These are phyloP conservation scores for Caenorhabditis plicata DNA, from an alignment of 2,888 invertebrate genomes.

Conservation along the genomic window DNA sequence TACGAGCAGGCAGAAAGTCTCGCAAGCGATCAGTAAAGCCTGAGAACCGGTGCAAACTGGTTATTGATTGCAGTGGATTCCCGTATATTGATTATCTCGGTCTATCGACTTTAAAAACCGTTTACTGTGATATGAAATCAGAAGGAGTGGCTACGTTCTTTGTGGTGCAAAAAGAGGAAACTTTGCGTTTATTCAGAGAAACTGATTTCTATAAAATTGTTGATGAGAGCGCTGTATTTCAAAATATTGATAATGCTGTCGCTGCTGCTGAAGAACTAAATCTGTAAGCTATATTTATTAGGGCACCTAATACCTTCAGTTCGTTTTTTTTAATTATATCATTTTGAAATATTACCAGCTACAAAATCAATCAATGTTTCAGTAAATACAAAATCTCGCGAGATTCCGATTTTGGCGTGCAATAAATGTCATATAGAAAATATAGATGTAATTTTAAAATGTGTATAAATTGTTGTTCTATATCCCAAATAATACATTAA, in stretches of 20 bases:
- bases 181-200: conserved; percentile 52
- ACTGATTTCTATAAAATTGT: conserved; percentile 59
- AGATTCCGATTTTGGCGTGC: too few species aligned
- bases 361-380: too few species aligned
- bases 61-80: conserved; percentile 63
- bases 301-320: too few species aligned
- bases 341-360: too few species aligned
- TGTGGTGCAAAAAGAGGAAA: conserved; percentile 57
- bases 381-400: too few species aligned
- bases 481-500: too few species aligned
- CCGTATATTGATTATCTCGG: conserved; percentile 62
- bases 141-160: conserved; percentile 52
- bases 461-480: too few species aligned
- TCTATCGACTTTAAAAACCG: conserved; percentile 48
- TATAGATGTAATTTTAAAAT: too few species aligned
- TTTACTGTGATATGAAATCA: conserved; percentile 50
- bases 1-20: conserved; percentile 28
- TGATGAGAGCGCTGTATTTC: conserved; percentile 45
- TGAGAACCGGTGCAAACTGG: conserved; percentile 42
- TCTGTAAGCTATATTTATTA: conserved; percentile 7
- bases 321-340: too few species aligned
- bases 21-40: conserved; percentile 25
- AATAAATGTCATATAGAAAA: too few species aligned
- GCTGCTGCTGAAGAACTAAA: conserved; percentile 22
- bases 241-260: conserved; percentile 36